These are phyloP conservation scores for Brachyhypopomus occidentalis DNA, from an alignment of 2,113 vertebrate genomes.

Conservation along the genomic window DNA sequence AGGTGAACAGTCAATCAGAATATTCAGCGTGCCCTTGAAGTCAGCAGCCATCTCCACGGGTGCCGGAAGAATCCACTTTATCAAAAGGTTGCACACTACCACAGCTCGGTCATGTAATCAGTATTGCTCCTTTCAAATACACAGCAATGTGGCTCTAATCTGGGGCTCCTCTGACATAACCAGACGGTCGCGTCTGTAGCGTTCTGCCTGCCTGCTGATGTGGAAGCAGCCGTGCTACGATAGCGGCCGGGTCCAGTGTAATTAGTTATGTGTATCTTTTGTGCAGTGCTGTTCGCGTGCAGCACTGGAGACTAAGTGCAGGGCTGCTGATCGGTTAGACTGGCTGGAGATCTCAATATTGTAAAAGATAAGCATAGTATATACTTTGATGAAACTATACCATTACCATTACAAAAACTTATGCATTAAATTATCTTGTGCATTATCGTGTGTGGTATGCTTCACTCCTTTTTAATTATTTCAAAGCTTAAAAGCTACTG, in stretches of 20 bases:
- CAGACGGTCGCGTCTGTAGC: background rate
- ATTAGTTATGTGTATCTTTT: background rate
- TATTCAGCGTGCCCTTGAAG: constrained; percentile 58
- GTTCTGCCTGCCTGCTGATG: background rate
- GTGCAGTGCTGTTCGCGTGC: background rate
- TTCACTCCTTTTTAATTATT: background rate
- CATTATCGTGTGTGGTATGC: background rate
- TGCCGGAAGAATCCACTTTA: constrained; percentile 61
- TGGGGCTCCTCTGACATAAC: constrained; percentile 20
- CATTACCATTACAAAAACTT: background rate
- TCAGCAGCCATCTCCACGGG: constrained; percentile 48
- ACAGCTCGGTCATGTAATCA: constrained; percentile 60
- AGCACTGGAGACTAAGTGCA: background rate
- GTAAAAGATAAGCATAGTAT: background rate
- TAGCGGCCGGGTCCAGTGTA: background rate
- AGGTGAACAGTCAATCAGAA: constrained; percentile 61
- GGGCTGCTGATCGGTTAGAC: constrained; percentile 6
- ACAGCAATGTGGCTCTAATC: constrained; percentile 57
- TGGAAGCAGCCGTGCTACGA: background rate
- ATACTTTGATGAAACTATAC: no score
- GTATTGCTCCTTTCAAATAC: constrained; percentile 57
- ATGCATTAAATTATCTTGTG: background rate
- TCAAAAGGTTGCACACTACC: constrained; percentile 56
- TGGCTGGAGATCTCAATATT: background rate
- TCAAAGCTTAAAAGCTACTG: background rate